Evolutionary conservation across 2,888 invertebrate species (phyloP), one percentile per base, ranked within the genome.

Genomic region (Notodonta dromedarius): DNA sequence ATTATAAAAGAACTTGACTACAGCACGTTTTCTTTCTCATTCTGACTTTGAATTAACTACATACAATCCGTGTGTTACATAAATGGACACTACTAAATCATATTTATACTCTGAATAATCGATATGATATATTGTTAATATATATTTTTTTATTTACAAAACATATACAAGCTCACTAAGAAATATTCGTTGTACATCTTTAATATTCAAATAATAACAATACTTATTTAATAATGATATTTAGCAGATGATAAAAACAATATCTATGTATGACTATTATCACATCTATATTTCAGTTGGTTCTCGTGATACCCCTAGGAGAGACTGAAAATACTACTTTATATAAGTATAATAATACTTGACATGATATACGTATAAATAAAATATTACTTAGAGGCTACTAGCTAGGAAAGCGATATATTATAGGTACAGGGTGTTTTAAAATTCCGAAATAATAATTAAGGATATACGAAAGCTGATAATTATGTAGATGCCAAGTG

Each of bases 131-230:
- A 65, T 35, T 73, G 71, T 24, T 52, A 58, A 13, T 54, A 5
- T 54, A 13, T 52, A 35, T 53, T 35, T 35, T 51, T 57, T 57
- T 66, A 67, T 70, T 60, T 64, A 67, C 66, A 66, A 32, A 50
- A 50, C 32, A 63, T 75, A 73, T 53, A 74, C 71, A 71, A 69
- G 73, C 70, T 65, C 58, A 51, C 74, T 78, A 77, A 64, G 63
- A 60, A 71, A 77, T 78, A 78, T 81, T 81, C 81, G 81, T 80
- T 81, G 81, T 80, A 70, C 70, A 54, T 62, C 64, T 62, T 53
- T 35, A 32, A 35, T 12, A 6, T 53, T 53, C 0, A 16, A 50
- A 16, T 16, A 9, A 9, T 16, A 67, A 65, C 63, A 62, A 56
- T 73, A 62, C 67, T 66, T 70, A 67, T 57, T 39, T 42, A 4